phyloP scores from a whole-genome alignment of 2,797 vertebrate genomes.

The Acrossocheilus wenchowensis region DNA sequence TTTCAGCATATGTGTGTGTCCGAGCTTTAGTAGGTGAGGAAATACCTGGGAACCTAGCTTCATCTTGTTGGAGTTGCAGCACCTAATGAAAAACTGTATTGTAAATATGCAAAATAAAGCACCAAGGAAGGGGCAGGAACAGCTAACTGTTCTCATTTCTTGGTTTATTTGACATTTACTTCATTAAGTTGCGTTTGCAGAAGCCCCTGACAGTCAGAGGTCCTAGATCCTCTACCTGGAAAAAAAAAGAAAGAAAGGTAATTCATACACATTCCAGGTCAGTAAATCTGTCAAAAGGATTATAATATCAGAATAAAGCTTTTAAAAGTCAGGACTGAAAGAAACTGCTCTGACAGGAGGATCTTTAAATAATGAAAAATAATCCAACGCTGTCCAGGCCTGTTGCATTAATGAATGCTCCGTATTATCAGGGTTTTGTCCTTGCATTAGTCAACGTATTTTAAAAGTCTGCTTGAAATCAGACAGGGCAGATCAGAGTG shows the following conservation, averaged over 20 bases:
- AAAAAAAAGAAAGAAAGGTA: conserved; percentile 65
- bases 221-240: conserved; percentile 60
- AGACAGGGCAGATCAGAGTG: conserved; percentile 55
- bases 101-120: conserved; percentile 1
- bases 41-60: conserved; percentile 7
- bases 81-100: neutral
- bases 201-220: neutral
- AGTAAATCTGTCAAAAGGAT: conserved; percentile 77
- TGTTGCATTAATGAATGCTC: conserved; percentile 81
- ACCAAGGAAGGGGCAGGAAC: neutral
- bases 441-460: conserved; percentile 73
- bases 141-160: neutral
- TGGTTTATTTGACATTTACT: neutral
- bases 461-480: conserved; percentile 21
- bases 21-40: conserved; percentile 40
- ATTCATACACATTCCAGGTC: conserved; percentile 69
- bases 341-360: conserved; percentile 61
- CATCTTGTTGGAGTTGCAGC: neutral
- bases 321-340: conserved; percentile 58
- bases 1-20: conserved; percentile 41
- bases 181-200: neutral
- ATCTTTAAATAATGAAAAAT: conserved; percentile 78
- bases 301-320: conserved; percentile 74
- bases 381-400: conserved; percentile 74
- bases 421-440: conserved; percentile 76